Percentiles rank a stretch among this genome's conserved stretches.
These are phyloP conservation scores for Portunus trituberculatus DNA, from an alignment of 1,140 invertebrate genomes.

Conservation along the genomic window DNA sequence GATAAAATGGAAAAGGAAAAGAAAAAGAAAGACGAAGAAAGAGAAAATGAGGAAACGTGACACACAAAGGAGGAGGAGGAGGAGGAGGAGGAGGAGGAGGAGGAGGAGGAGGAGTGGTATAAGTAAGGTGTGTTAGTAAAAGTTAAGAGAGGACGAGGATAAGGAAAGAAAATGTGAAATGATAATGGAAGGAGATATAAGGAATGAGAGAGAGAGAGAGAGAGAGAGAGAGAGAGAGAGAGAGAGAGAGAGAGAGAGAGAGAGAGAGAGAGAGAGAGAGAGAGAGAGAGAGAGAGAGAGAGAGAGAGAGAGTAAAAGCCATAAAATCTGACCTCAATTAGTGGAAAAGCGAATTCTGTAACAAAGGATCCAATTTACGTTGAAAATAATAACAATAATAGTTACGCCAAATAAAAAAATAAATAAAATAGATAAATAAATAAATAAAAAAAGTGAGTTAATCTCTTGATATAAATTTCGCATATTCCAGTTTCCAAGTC, in stretches of 20 bases:
- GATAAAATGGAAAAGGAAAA: background rate
- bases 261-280: background rate
- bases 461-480: too few relatives aligned
- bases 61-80: background rate
- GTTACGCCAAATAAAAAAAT: background rate
- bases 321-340: background rate
- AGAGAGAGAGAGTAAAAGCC: too few relatives aligned
- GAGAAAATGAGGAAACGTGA: background rate
- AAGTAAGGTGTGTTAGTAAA: background rate
- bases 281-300: too few relatives aligned
- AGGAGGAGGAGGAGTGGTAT: background rate
- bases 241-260: background rate
- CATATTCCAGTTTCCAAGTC: too few relatives aligned
- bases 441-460: too few relatives aligned
- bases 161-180: background rate
- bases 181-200: background rate
- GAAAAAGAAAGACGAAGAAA: background rate
- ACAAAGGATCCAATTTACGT: background rate
- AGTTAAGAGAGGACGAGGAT: background rate
- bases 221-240: background rate
- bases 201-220: background rate
- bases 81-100: background rate
- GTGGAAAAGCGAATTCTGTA: background rate
- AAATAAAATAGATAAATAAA: too few relatives aligned
- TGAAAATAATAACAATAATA: conserved; percentile 3